phyloP scores from a whole-genome alignment of 2,797 vertebrate species.

The Nothura maculosa region DNA sequence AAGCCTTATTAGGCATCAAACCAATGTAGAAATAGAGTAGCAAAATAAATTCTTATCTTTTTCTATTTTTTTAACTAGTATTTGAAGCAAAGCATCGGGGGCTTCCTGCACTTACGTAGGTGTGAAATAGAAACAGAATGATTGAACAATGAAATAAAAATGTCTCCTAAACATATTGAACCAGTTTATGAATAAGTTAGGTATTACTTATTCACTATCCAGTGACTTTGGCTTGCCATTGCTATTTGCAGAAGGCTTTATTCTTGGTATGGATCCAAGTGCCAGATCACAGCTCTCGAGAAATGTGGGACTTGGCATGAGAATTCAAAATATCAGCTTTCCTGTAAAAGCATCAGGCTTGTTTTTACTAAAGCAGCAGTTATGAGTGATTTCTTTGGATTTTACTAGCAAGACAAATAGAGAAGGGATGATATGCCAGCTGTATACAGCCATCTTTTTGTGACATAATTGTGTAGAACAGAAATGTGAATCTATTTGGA shows the following conservation, averaged over 20 bases:
- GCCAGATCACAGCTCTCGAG: constrained; percentile 31
- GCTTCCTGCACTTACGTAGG: neutral
- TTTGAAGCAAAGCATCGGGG: neutral
- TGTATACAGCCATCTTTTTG: constrained; percentile 1
- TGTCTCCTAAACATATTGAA: neutral
- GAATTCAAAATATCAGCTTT: constrained; percentile 14
- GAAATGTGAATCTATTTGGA: neutral
- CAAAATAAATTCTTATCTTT: neutral
- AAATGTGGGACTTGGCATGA: constrained; percentile 12
- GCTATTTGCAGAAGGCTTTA: neutral
- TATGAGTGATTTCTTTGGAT: constrained; percentile 60
- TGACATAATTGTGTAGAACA: neutral
- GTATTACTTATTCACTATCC: neutral
- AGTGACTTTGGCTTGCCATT: neutral
- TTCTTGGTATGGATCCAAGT: constrained; percentile 17
- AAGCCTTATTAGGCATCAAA: constrained; percentile 18
- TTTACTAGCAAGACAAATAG: constrained; percentile 37
- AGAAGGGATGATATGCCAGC: constrained; percentile 16
- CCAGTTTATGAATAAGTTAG: neutral
- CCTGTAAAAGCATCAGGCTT: constrained; percentile 17
- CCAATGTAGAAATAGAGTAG: constrained; percentile 17
- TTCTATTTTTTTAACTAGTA: constrained; percentile 29
- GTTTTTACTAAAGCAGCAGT: constrained; percentile 39
- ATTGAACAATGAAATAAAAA: neutral
- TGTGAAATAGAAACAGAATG: neutral